These are phyloP conservation scores for Mystacornis crossleyi DNA, from an alignment of 2,113 vertebrate species.

Conservation along the genomic window DNA sequence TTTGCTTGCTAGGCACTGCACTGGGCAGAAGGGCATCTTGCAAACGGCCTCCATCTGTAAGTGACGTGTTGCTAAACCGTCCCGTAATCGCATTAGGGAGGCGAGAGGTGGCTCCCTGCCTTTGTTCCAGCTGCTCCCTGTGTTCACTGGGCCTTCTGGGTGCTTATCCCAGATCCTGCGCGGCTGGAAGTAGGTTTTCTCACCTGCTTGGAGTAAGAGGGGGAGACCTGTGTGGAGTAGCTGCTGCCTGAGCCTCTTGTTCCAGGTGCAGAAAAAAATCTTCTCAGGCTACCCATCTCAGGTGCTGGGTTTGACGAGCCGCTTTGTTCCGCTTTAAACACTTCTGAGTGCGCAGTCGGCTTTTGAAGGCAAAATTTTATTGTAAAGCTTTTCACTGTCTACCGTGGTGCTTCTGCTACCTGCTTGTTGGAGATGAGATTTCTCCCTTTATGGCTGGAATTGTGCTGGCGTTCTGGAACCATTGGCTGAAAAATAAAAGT, in stretches of 20 bases:
- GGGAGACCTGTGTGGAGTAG: neutral
- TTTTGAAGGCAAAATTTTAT: neutral
- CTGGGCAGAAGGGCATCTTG: neutral
- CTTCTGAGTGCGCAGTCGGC: neutral
- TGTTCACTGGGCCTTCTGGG: neutral
- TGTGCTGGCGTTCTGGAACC: neutral
- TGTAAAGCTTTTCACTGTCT: neutral
- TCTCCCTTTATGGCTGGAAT: neutral
- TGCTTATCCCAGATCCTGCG: neutral
- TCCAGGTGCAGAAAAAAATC: neutral
- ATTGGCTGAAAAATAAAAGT: slow-evolving; percentile 14
- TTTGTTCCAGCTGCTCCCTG: neutral
- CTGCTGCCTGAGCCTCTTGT: neutral
- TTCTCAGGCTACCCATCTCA: neutral
- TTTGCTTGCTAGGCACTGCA: neutral
- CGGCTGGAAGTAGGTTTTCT: neutral
- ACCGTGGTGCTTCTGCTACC: neutral
- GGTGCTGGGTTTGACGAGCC: neutral
- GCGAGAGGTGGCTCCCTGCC: neutral
- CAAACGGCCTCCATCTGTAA: neutral
- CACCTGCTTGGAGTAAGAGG: neutral
- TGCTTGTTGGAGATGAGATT: neutral
- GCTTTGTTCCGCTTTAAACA: neutral
- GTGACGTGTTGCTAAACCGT: neutral
- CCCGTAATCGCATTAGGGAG: neutral